These are phyloP conservation scores for Sesia bembeciformis DNA, from an alignment of 2,888 invertebrate genomes.

Conservation along the genomic window DNA sequence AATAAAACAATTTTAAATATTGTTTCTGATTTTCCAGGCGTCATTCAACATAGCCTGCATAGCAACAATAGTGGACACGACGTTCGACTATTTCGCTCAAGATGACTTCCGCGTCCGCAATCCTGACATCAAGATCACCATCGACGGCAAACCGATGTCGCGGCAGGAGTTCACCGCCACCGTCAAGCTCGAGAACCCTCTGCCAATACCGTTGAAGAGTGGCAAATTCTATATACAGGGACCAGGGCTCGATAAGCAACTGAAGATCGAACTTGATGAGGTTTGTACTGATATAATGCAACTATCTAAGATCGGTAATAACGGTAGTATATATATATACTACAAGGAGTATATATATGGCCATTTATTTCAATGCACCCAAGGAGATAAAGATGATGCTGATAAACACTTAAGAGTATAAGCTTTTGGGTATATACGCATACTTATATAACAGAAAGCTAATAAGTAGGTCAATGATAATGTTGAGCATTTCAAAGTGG, in stretches of 20 bases:
- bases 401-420: too few species aligned
- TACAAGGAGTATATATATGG: too few species aligned
- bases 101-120: slow-evolving; percentile 92
- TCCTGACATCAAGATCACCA: slow-evolving; percentile 87
- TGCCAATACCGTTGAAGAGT: slow-evolving; percentile 84
- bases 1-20: background rate
- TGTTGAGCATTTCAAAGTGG: too few species aligned
- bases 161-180: slow-evolving; percentile 72
- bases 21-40: slow-evolving; percentile 42
- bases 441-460: too few species aligned
- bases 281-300: slow-evolving; percentile 27
- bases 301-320: too few species aligned
- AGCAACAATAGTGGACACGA: slow-evolving; percentile 84
- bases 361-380: too few species aligned
- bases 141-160: slow-evolving; percentile 71
- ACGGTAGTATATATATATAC: too few species aligned
- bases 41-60: slow-evolving; percentile 89
- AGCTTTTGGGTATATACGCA: too few species aligned
- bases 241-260: slow-evolving; percentile 83
- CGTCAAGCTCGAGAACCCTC: slow-evolving; percentile 84
- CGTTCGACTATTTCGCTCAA: slow-evolving; percentile 91
- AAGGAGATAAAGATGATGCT: too few species aligned
- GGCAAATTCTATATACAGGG: slow-evolving; percentile 88
- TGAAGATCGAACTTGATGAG: slow-evolving; percentile 81
- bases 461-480: too few species aligned